Evolutionary conservation across 1,140 invertebrate genomes (phyloP).

Genomic region (Monomorium pharaonis): DNA sequence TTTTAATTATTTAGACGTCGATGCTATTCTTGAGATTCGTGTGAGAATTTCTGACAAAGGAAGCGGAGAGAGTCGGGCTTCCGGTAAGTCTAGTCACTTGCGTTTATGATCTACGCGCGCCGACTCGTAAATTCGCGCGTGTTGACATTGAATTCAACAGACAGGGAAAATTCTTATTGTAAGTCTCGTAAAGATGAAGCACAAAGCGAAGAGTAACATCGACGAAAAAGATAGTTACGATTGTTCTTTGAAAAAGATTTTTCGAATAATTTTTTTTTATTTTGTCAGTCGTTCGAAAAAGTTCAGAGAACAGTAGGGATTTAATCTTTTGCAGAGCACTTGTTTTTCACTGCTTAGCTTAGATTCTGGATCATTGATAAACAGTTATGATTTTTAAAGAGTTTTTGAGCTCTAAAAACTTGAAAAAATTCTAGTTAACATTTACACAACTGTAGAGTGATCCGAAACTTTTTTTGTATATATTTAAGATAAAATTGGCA

Average conservation of each 20-base stretch:
- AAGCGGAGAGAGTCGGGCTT: slow-evolving; percentile 39
- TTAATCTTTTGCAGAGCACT: not conserved
- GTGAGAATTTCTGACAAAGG: slow-evolving; percentile 46
- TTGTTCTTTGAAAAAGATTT: not conserved
- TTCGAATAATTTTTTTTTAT: not conserved
- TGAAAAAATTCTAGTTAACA: too few relatives aligned
- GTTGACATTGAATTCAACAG: slow-evolving; percentile 14
- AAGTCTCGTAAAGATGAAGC: not conserved
- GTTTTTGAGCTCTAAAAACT: too few relatives aligned
- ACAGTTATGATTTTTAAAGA: too few relatives aligned
- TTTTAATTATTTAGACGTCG: not conserved
- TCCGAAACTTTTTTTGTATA: too few relatives aligned
- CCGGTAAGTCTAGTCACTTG: slow-evolving; percentile 70
- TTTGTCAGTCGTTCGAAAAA: not conserved
- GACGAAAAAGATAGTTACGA: not conserved
- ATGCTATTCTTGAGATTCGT: slow-evolving; percentile 25
- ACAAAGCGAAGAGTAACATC: slow-evolving; percentile 24
- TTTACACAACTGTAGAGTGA: too few relatives aligned
- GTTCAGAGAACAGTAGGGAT: not conserved
- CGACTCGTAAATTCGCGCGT: slow-evolving; percentile 5
- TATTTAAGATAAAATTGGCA: too few relatives aligned
- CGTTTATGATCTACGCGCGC: slow-evolving; percentile 49
- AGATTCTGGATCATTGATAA: too few relatives aligned
- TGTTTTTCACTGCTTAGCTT: too few relatives aligned
- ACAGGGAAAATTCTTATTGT: slow-evolving; percentile 39